Evolutionary conservation across 1,140 invertebrate species (phyloP).

Genomic region (Pteromalus puparum): DNA sequence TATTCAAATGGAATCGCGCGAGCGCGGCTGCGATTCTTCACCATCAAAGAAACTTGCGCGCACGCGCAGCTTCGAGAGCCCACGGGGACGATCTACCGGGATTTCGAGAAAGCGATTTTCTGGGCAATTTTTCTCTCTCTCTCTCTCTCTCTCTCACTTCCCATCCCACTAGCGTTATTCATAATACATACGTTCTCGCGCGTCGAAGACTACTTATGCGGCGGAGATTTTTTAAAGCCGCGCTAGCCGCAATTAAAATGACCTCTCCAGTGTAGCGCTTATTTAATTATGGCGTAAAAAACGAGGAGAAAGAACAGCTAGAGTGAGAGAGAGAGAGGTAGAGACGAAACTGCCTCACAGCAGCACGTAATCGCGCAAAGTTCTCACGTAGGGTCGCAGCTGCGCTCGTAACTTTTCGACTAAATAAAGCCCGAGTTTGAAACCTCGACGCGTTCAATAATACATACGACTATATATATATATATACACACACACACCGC

Average conservation of each 20-base stretch:
- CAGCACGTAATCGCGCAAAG: conserved; percentile 51
- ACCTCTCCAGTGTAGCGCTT: too few relatives aligned
- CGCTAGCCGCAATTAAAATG: too few relatives aligned
- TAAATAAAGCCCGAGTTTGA: conserved; percentile 67
- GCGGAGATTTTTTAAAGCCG: too few relatives aligned
- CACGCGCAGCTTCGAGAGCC: background rate
- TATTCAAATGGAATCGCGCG: conserved; percentile 47
- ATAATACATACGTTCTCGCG: too few relatives aligned
- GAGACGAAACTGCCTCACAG: background rate
- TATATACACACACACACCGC: too few relatives aligned
- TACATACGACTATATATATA: conserved; percentile 7
- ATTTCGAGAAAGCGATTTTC: conserved; percentile 18
- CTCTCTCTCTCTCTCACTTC: background rate
- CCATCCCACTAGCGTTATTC: background rate
- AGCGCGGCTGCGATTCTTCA: conserved; percentile 14
- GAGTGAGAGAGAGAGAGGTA: too few relatives aligned
- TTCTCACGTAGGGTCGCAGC: conserved; percentile 35
- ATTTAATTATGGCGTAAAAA: background rate
- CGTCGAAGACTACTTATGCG: too few relatives aligned
- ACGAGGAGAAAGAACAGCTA: too few relatives aligned
- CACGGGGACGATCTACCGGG: background rate
- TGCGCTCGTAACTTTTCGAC: conserved; percentile 61
- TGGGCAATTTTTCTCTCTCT: background rate
- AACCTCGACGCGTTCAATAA: conserved; percentile 51
- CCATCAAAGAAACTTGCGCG: conserved; percentile 38